Percentiles rank a stretch among this genome's conserved stretches.
Conservation (phyloP, 2,797 vertebrate genomes). For the Diceros bicornis region DNA sequence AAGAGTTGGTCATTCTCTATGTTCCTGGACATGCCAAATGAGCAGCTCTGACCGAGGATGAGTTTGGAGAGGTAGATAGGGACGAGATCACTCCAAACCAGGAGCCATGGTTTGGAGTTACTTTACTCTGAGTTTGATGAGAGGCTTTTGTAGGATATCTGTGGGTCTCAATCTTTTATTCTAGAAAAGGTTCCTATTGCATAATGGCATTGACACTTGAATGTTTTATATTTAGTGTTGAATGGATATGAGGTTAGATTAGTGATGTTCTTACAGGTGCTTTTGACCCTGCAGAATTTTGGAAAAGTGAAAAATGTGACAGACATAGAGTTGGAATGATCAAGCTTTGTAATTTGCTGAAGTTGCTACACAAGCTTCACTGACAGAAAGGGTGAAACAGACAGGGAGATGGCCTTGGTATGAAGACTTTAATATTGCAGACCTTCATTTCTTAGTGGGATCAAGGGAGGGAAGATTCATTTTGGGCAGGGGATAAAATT, state of each 20-base stretch:
- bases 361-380: background rate
- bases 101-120: background rate
- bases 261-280: background rate
- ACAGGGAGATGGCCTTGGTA: background rate
- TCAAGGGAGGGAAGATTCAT: background rate
- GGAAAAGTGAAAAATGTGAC: background rate
- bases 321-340: background rate
- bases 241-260: background rate
- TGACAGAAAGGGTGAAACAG: background rate
- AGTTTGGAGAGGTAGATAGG: background rate
- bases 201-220: background rate
- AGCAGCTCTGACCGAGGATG: background rate
- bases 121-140: constrained; percentile 4
- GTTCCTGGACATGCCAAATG: background rate
- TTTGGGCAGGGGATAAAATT: background rate
- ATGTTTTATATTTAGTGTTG: background rate
- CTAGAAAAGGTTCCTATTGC: background rate
- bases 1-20: fast-evolving
- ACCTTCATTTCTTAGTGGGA: background rate
- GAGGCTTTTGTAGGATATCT: background rate
- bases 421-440: background rate
- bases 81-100: background rate
- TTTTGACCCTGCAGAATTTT: background rate
- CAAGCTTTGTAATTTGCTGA: background rate
- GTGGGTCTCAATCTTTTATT: background rate